These are phyloP conservation scores for Pedionomus torquatus DNA, from an alignment of 2,113 vertebrate genomes.

Conservation along the genomic window DNA sequence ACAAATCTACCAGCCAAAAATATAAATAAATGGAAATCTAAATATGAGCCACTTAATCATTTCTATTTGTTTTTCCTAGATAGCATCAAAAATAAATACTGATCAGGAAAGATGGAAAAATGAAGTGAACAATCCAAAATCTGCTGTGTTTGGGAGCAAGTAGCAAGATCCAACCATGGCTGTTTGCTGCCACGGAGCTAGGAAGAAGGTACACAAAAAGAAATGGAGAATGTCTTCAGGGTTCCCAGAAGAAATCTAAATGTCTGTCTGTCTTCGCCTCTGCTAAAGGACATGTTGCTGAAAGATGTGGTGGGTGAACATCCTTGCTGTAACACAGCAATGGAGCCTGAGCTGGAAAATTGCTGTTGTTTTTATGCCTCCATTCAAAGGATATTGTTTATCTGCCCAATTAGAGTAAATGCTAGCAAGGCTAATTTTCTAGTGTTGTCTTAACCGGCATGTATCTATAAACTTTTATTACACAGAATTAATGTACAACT, in stretches of 20 bases:
- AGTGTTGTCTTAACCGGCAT: background rate
- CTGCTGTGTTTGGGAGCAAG: background rate
- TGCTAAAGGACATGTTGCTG: background rate
- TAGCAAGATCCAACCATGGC: background rate
- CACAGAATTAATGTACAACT: background rate
- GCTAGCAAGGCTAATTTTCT: background rate
- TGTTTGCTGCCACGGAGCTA: background rate
- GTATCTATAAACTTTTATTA: background rate
- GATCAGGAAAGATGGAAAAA: background rate
- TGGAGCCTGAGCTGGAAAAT: background rate
- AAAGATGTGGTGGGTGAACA: background rate
- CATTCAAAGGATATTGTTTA: background rate
- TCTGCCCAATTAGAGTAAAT: background rate
- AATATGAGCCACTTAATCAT: background rate
- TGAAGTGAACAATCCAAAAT: background rate
- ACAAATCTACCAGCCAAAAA: background rate
- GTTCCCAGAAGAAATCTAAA: background rate
- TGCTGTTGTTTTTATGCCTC: background rate
- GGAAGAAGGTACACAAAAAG: background rate
- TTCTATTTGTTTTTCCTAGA: slow-evolving; percentile 19
- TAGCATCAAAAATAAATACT: background rate
- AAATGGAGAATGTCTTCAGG: background rate
- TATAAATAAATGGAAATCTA: background rate
- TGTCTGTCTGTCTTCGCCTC: background rate
- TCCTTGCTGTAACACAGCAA: background rate